Conservation (phyloP, 2,888 invertebrate genomes). For the Heliconius ethilla region DNA sequence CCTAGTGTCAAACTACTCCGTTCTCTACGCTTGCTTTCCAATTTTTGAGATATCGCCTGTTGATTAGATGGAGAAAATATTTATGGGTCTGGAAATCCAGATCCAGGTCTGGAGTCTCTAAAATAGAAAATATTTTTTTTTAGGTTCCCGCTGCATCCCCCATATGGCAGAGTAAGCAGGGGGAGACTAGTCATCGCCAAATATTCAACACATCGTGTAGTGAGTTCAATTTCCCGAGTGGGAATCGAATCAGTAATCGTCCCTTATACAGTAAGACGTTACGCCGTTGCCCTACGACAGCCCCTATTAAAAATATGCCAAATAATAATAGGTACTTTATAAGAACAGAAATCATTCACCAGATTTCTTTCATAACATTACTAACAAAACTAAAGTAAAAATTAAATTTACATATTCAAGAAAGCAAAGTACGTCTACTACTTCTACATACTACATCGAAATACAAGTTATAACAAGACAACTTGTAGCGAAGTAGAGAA, state of each 20-base stretch:
- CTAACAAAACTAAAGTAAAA: neutral
- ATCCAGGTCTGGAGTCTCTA: too few species aligned
- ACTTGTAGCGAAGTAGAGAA: conserved; percentile 16
- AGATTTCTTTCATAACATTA: neutral
- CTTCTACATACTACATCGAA: conserved; percentile 3
- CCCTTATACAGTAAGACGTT: too few species aligned
- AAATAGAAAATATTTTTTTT: too few species aligned
- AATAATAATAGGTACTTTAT: neutral
- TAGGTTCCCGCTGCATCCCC: too few species aligned
- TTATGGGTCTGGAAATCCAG: too few species aligned
- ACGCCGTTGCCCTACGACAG: too few species aligned
- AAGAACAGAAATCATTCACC: neutral
- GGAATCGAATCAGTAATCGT: too few species aligned
- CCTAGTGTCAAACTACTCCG: neutral
- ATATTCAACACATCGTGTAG: too few species aligned
- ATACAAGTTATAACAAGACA: conserved; percentile 24
- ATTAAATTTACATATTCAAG: neutral
- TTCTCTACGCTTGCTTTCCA: neutral
- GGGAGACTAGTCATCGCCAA: too few species aligned
- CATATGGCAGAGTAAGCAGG: too few species aligned
- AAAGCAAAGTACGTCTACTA: neutral
- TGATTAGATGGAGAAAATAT: neutral
- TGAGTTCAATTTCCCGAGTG: too few species aligned
- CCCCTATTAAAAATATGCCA: neutral
- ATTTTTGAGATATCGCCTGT: neutral